A percentile compares a stretch with the other conserved stretches of the same genome.
Conservation (phyloP, 1,140 invertebrate species). For the Pogonomyrmex barbatus region DNA sequence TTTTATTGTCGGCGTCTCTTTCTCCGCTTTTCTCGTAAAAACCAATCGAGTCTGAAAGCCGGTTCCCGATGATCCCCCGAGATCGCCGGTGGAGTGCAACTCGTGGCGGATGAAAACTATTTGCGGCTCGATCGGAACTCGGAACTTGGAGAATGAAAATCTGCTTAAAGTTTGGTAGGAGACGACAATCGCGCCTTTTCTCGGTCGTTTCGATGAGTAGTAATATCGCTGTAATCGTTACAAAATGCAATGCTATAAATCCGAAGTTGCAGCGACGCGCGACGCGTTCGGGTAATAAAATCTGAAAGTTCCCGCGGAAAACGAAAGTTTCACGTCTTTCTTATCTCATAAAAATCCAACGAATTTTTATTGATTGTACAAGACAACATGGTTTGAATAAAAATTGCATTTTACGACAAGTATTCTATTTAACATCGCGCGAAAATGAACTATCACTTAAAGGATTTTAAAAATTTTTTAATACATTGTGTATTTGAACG, state of each 20-base stretch:
- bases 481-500: neutral
- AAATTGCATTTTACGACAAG: neutral
- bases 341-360: neutral
- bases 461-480: neutral
- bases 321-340: neutral
- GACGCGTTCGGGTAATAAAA: neutral
- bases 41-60: conserved; percentile 63
- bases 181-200: neutral
- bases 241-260: conserved; percentile 39
- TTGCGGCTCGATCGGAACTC: conserved; percentile 55
- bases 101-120: conserved; percentile 62
- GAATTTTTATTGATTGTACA: neutral
- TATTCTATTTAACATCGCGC: neutral
- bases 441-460: neutral
- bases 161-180: conserved; percentile 48
- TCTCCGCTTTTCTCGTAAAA: conserved; percentile 56
- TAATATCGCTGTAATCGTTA: conserved; percentile 27
- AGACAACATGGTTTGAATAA: neutral
- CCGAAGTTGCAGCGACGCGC: neutral
- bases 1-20: conserved; percentile 57
- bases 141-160: conserved; percentile 59
- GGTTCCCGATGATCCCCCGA: conserved; percentile 55
- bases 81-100: conserved; percentile 47
- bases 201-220: conserved; percentile 16
- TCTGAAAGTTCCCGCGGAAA: conserved; percentile 5